Evolutionary conservation across 2,797 vertebrate species (phyloP).

Genomic region (Tarsius wallacei): DNA sequence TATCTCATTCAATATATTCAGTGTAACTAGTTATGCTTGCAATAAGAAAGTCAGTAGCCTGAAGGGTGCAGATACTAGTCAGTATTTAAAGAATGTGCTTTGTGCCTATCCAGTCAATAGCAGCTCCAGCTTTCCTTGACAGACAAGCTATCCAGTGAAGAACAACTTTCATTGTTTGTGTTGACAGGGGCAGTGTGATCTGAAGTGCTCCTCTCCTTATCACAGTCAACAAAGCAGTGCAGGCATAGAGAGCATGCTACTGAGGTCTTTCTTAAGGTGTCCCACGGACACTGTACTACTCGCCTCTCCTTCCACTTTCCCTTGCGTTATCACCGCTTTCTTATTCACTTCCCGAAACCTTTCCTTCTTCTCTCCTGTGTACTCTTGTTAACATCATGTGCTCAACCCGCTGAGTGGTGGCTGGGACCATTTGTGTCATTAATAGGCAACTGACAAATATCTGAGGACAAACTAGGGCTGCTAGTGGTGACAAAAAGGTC

Average conservation of each 20-base stretch:
- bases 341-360: not conserved
- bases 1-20: slow-evolving; percentile 21
- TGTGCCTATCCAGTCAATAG: not conserved
- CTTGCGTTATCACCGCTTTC: not conserved
- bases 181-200: not conserved
- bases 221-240: not conserved
- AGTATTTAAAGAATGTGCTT: not conserved
- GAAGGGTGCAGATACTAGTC: not conserved
- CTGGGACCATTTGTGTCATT: not conserved
- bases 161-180: not conserved
- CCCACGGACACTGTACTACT: not conserved
- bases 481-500: not conserved
- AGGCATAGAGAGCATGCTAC: not conserved
- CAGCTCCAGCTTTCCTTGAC: not conserved
- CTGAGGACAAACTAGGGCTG: not conserved
- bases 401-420: not conserved
- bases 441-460: not conserved
- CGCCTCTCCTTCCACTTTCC: not conserved
- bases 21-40: not conserved
- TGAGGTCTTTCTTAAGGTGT: not conserved
- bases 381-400: not conserved
- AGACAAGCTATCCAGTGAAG: not conserved
- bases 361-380: not conserved
- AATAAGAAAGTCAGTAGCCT: slow-evolving; percentile 43
- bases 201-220: not conserved